Percentiles rank a stretch among this genome's conserved stretches.
phyloP scores from a whole-genome alignment of 2,888 invertebrate genomes.

The Drosophila maculinotata region DNA sequence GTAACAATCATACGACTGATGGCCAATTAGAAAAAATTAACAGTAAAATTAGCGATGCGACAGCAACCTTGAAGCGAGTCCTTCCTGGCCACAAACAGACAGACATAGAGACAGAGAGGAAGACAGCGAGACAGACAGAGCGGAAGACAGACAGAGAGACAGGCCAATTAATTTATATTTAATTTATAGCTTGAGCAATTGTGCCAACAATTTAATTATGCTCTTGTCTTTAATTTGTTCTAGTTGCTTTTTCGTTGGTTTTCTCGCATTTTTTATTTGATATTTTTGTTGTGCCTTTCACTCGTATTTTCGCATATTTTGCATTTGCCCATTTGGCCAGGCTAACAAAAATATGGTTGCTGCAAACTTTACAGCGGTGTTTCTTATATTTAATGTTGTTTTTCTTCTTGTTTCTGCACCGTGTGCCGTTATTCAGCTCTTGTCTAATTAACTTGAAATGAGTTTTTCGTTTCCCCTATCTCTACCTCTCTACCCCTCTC shows the following conservation, averaged over 20 bases:
- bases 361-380: no score
- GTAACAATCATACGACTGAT: conserved; percentile 63
- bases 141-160: conserved; percentile 2
- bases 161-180: conserved; percentile 77
- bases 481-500: background rate
- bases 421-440: conserved; percentile 21
- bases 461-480: conserved; percentile 41
- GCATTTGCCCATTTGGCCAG: conserved; percentile 1
- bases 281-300: conserved; percentile 3
- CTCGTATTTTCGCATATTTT: conserved; percentile 21
- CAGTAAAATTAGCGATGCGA: conserved; percentile 62
- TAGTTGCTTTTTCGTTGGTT: no score
- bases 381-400: background rate
- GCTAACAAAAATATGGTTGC: conserved; percentile 6
- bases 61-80: conserved; percentile 22
- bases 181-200: conserved; percentile 66
- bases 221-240: conserved; percentile 4
- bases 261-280: background rate
- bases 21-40: conserved; percentile 74
- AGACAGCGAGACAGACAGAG: no score
- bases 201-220: conserved; percentile 50
- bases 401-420: conserved; percentile 2
- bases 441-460: conserved; percentile 70
- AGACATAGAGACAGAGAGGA: background rate
- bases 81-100: conserved; percentile 9